Evolutionary conservation across 2,888 invertebrate species (phyloP), one percentile per base, ranked within the genome.

Genomic region (Ligdia adustata): DNA sequence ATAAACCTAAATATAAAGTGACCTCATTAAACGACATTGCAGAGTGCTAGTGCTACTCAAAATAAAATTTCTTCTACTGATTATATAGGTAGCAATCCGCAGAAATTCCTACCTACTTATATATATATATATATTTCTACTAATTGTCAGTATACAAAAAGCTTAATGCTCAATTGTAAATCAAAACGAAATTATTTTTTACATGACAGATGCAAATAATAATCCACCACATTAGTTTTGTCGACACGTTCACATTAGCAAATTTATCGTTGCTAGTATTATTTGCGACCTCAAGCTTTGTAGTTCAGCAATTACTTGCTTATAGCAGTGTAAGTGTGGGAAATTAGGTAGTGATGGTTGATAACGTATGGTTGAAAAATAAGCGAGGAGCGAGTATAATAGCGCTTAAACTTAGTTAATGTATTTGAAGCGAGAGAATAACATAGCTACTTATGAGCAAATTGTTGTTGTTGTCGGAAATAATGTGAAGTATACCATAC

Each of bases 181-280:
- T 55, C 40, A 53, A 40, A 32, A 4, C 12, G 31, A 3, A 46
- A 53, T 39, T 22, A 9, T 50, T 32, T 51, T 52, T 50, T 45
- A 48, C 52, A 54, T 55, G 43, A 42, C 53, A 54, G 58, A 57
- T 6, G 40, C 38, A 32, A 49, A 62, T 82, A 49, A 62, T 82
- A 82, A 86, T 82, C 82, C 78, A 48, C 57, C 62, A 69, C 72
- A 74, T 79, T 74, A 79, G 75, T 68, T 73, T 69, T 73, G 78
- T 76, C 78, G 75, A 82, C 86, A 83, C 75, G 79, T 81, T 67
- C 67, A 69, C 68, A 74, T 69, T 64, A 50, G 66, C 67, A 59
- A 81, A 83, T 83, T 83, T 85, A 85, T 83, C 56, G 71, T 65
- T 57, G n/a, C 31, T n/a, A 55, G 66, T 65, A 66, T 71, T 76